phyloP scores from a whole-genome alignment of 2,113 vertebrate genomes.

The Chelonoidis abingdonii region DNA sequence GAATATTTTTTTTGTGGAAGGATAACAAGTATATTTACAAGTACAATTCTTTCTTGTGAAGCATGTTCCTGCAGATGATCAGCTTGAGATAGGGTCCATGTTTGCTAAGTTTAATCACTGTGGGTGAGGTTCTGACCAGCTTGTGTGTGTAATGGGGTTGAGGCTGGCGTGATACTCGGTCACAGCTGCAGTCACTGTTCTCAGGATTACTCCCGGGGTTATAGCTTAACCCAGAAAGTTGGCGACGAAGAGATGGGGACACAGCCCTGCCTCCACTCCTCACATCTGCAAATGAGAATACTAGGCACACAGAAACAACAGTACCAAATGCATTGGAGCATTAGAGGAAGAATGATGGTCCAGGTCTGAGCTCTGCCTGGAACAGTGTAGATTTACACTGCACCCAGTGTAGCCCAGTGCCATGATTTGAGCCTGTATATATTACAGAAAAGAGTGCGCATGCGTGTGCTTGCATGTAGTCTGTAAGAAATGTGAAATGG shows the following conservation, averaged over 20 bases:
- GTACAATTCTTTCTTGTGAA: neutral
- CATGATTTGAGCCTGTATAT: neutral
- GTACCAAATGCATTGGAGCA: accelerated
- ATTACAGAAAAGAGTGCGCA: neutral
- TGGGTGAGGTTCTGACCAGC: neutral
- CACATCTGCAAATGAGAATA: neutral
- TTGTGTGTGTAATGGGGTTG: neutral
- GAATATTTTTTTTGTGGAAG: neutral
- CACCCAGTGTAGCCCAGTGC: neutral
- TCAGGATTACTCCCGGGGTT: neutral
- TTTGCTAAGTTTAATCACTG: neutral
- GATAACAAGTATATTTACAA: neutral
- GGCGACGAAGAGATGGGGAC: neutral
- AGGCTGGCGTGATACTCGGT: neutral
- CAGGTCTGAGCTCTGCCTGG: neutral
- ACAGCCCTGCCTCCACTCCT: neutral
- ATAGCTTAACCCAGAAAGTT: neutral
- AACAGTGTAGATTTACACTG: neutral
- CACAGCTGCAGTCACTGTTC: neutral
- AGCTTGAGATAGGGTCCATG: neutral
- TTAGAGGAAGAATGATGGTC: neutral
- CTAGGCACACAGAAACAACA: accelerated
- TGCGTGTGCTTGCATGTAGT: neutral
- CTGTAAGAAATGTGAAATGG: neutral
- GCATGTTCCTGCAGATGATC: neutral